These are phyloP conservation scores for Rhinophrynus dorsalis DNA, from an alignment of 2,797 vertebrate species.

Conservation along the genomic window DNA sequence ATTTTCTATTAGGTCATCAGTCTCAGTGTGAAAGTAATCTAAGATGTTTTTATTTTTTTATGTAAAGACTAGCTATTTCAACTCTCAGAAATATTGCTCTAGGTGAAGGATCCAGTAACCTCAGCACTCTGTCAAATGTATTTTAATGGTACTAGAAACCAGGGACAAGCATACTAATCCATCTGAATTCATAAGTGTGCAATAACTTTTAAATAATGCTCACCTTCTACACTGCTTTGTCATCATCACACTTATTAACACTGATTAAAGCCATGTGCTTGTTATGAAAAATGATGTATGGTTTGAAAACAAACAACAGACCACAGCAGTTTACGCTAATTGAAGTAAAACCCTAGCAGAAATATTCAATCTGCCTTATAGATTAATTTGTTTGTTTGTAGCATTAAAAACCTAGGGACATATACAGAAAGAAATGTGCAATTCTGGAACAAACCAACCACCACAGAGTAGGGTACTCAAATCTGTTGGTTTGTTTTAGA, in stretches of 20 bases:
- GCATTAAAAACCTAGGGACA: too few relatives aligned
- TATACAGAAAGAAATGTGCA: too few relatives aligned
- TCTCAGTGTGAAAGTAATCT: constrained; percentile 1
- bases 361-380: constrained; percentile 13
- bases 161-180: neutral
- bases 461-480: too few relatives aligned
- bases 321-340: constrained; percentile 25
- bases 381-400: too few relatives aligned
- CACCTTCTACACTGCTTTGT: constrained; percentile 33
- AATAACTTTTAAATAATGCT: constrained; percentile 32
- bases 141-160: neutral
- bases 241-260: constrained; percentile 39
- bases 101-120: neutral
- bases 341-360: constrained; percentile 22
- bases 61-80: neutral
- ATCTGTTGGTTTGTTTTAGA: too few relatives aligned
- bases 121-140: constrained; percentile 6
- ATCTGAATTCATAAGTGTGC: constrained; percentile 17
- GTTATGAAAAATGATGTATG: constrained; percentile 43
- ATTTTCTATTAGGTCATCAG: too few relatives aligned
- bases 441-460: too few relatives aligned
- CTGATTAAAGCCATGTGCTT: constrained; percentile 41
- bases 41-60: constrained; percentile 1
- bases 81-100: neutral
- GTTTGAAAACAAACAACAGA: constrained; percentile 37